phyloP scores from a whole-genome alignment of 2,888 invertebrate genomes.

The Cephonodes hylas region DNA sequence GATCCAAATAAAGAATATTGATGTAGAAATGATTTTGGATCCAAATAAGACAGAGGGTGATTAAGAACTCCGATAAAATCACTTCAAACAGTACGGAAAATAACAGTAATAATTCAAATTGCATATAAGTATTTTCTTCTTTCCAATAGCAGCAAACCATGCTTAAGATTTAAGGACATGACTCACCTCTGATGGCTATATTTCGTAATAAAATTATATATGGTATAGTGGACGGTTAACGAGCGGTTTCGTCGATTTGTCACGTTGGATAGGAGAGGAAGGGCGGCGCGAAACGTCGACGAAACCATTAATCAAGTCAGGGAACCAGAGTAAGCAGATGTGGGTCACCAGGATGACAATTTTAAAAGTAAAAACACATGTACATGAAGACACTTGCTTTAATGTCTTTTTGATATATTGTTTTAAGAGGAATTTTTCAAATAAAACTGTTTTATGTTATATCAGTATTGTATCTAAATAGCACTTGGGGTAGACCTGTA shows the following conservation, averaged over 20 bases:
- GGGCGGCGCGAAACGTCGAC: constrained; percentile 1
- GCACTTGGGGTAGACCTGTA: too few species aligned
- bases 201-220: not conserved
- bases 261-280: constrained; percentile 2
- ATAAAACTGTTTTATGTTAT: not conserved
- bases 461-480: too few species aligned
- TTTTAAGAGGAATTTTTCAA: not conserved
- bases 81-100: too few species aligned
- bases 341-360: not conserved
- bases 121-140: too few species aligned
- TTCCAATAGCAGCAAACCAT: not conserved
- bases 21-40: too few species aligned
- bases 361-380: not conserved
- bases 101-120: too few species aligned
- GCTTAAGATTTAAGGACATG: not conserved
- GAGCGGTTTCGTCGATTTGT: constrained; percentile 2
- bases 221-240: not conserved
- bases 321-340: not conserved
- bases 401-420: not conserved
- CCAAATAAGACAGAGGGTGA: too few species aligned
- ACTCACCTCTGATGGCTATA: not conserved
- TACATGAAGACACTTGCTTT: not conserved
- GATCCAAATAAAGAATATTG: too few species aligned
- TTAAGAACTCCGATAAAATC: too few species aligned
- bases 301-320: constrained; percentile 1